phyloP scores from a whole-genome alignment of 2,888 invertebrate genomes.

The Apotomis turbidana region DNA sequence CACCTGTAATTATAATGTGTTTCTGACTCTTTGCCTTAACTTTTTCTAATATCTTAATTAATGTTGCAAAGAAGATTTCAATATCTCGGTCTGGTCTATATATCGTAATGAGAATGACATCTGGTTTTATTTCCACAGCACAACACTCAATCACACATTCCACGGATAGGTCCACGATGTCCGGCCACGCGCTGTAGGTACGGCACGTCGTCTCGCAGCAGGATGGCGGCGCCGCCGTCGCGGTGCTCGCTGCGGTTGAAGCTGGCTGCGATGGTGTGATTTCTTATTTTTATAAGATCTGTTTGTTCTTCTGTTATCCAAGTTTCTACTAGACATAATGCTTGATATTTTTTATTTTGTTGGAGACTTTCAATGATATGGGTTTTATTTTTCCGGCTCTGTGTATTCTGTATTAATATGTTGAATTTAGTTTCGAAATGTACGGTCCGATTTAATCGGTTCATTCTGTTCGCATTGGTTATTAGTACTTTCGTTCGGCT shows the following conservation, averaged over 20 bases:
- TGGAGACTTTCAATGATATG: conserved; percentile 6
- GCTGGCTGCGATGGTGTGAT: conserved; percentile 14
- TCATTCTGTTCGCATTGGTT: background rate
- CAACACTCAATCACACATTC: conserved; percentile 7
- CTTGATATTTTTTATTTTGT: conserved; percentile 15
- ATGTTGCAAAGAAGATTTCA: background rate
- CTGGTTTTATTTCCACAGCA: conserved; percentile 3
- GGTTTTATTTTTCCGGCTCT: background rate
- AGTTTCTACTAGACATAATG: conserved; percentile 35
- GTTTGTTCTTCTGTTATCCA: conserved; percentile 36
- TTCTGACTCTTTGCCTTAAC: background rate
- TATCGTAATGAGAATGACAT: background rate
- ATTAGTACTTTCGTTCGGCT: background rate
- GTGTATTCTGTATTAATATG: conserved; percentile 24
- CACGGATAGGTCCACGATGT: background rate
- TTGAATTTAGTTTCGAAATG: conserved; percentile 33
- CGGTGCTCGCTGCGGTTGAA: conserved; percentile 18
- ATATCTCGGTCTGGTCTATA: background rate
- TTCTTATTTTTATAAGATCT: conserved; percentile 7
- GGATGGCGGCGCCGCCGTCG: conserved; percentile 37
- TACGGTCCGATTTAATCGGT: background rate
- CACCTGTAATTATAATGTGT: background rate
- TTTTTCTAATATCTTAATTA: background rate
- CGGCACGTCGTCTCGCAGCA: conserved; percentile 5
- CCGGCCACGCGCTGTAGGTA: background rate